Evolutionary conservation across 2,888 invertebrate species (phyloP).

Genomic region (Acrobasis consociella): DNA sequence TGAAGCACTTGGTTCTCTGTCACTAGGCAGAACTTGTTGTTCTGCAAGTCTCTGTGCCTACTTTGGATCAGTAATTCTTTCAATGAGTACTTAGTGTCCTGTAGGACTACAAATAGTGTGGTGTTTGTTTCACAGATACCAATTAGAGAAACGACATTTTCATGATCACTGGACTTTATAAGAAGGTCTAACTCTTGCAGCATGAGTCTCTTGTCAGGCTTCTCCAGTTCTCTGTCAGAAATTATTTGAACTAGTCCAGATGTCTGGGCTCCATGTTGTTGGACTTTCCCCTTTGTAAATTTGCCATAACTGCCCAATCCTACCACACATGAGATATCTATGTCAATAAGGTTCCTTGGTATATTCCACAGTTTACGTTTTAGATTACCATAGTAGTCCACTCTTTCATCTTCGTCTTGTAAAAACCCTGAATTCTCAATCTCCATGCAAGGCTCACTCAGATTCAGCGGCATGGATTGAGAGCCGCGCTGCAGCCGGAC

Average conservation of each 20-base stretch:
- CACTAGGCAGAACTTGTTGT: constrained; percentile 82
- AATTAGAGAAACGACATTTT: constrained; percentile 87
- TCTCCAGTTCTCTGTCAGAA: constrained; percentile 78
- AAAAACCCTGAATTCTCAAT: constrained; percentile 91
- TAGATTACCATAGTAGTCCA: constrained; percentile 88
- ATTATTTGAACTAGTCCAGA: constrained; percentile 86
- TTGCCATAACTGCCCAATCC: constrained; percentile 91
- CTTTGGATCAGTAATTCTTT: constrained; percentile 87
- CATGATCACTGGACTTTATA: constrained; percentile 86
- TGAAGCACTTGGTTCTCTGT: constrained; percentile 85
- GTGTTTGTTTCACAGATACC: constrained; percentile 92
- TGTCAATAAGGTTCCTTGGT: constrained; percentile 87
- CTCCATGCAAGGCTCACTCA: constrained; percentile 91
- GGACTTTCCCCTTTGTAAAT: constrained; percentile 87
- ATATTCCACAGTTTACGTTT: constrained; percentile 89
- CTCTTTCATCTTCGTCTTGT: constrained; percentile 86
- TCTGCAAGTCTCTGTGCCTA: constrained; percentile 77
- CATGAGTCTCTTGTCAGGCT: constrained; percentile 79
- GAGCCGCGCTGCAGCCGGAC: constrained; percentile 74
- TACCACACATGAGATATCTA: constrained; percentile 86
- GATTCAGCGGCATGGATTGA: constrained; percentile 85
- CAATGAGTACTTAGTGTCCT: constrained; percentile 85
- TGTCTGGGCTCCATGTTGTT: constrained; percentile 81
- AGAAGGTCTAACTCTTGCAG: constrained; percentile 88
- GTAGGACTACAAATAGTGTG: constrained; percentile 88